These are phyloP conservation scores for Hormiphora californensis DNA, from an alignment of 37 sponge, comb jelly and placozoan species.

Conservation along the genomic window DNA sequence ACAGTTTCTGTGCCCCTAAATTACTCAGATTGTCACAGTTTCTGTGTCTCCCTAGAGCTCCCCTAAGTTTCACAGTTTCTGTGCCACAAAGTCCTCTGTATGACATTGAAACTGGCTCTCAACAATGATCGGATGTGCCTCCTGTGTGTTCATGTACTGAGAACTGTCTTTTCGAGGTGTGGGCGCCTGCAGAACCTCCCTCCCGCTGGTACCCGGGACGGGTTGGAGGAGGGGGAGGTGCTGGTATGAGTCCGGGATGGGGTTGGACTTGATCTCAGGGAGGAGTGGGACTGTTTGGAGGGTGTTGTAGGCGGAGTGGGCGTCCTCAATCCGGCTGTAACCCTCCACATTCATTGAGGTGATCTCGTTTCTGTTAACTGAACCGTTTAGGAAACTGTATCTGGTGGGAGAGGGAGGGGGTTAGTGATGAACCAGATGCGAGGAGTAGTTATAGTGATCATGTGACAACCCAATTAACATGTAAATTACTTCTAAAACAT, in stretches of 20 bases:
- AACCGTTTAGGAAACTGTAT: conserved; percentile 42
- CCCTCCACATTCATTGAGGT: neutral
- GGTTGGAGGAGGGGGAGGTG: conserved; percentile 8
- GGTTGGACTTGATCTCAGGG: conserved; percentile 27
- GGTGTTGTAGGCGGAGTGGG: conserved; percentile 42
- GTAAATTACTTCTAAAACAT: no score
- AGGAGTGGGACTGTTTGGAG: neutral
- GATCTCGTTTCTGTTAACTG: no score
- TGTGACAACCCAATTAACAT: no score
- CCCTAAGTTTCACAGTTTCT: conserved; percentile 35
- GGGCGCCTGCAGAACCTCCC: no score
- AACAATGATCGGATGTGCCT: neutral
- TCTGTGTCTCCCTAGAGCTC: no score
- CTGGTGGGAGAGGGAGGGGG: no score
- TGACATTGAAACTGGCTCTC: conserved; percentile 6
- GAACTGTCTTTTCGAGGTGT: conserved; percentile 29
- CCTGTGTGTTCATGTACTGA: conserved; percentile 27
- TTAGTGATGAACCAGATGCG: no score
- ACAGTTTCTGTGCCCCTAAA: no score
- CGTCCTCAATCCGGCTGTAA: conserved; percentile 14
- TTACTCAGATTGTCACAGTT: no score
- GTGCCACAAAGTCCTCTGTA: conserved; percentile 47
- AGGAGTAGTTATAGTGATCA: no score
- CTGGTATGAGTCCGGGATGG: conserved; percentile 52
- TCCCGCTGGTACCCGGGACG: neutral